Evolutionary conservation across 2,888 invertebrate species (phyloP).

Genomic region (Leptinotarsa rubiginosa): DNA sequence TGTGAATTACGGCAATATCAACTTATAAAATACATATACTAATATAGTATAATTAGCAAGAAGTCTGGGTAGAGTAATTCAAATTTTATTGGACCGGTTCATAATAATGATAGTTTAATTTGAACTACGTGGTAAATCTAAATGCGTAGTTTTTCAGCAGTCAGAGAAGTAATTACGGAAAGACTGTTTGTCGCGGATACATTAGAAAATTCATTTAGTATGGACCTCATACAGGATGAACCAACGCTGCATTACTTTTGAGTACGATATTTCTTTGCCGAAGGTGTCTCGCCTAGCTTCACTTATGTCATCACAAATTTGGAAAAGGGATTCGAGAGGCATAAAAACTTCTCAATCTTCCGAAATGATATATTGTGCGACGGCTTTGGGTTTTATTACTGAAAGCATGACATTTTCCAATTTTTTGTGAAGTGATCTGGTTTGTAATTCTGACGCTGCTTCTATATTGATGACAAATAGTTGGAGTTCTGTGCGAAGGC

Average conservation of each 20-base stretch:
- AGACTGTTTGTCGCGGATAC: not conserved
- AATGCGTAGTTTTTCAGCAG: not conserved
- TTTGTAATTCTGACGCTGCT: constrained; percentile 15
- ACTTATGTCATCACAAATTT: constrained; percentile 46
- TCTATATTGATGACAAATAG: constrained; percentile 3
- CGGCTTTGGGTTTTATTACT: constrained; percentile 36
- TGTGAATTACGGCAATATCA: not conserved
- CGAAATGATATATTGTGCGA: constrained; percentile 31
- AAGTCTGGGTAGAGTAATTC: constrained; percentile 2
- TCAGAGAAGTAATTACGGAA: no score
- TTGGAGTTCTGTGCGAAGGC: not conserved
- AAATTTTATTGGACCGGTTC: constrained; percentile 12
- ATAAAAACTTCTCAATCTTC: constrained; percentile 32
- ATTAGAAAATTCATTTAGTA: not conserved
- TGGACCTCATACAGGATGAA: not conserved
- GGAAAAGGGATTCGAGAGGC: constrained; percentile 34
- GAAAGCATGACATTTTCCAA: constrained; percentile 22
- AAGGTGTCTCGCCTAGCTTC: constrained; percentile 25
- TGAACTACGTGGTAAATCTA: constrained; percentile 2
- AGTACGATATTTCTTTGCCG: not conserved
- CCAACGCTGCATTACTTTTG: not conserved
- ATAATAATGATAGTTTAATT: constrained; percentile 13
- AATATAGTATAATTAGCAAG: not conserved
- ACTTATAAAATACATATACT: not conserved
- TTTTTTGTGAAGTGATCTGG: constrained; percentile 27